These are phyloP conservation scores for Cartodere bifasciata DNA, from an alignment of 2,888 invertebrate genomes.

Conservation along the genomic window DNA sequence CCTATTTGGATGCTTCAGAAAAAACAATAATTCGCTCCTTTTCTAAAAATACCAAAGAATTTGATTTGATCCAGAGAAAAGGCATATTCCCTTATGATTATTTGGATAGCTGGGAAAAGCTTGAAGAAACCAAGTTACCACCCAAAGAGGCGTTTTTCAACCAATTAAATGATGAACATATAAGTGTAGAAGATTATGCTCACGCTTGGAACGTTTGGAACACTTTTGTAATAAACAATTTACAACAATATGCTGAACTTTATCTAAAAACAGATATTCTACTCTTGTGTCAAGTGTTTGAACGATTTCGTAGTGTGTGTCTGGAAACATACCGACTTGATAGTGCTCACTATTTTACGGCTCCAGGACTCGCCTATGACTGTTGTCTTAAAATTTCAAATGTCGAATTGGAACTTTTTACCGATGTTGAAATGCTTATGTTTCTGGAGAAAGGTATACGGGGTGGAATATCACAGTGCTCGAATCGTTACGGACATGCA, in stretches of 20 bases:
- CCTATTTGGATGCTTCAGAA: background rate
- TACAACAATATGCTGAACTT: constrained; percentile 22
- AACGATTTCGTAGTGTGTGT: constrained; percentile 14
- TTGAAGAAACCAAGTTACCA: background rate
- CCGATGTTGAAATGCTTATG: constrained; percentile 24
- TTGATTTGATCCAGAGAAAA: background rate
- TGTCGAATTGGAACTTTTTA: constrained; percentile 23
- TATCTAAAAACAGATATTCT: constrained; percentile 14
- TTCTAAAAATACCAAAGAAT: background rate
- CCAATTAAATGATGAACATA: background rate
- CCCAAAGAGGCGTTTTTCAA: background rate
- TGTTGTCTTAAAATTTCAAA: constrained; percentile 25
- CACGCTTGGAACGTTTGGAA: constrained; percentile 24
- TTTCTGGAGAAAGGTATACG: constrained; percentile 22
- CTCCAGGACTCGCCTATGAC: constrained; percentile 26
- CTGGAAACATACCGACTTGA: constrained; percentile 19
- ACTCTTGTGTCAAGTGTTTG: constrained; percentile 13
- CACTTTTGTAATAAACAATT: constrained; percentile 18
- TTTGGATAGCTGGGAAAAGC: background rate
- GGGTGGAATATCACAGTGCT: constrained; percentile 23
- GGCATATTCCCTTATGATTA: constrained; percentile 2
- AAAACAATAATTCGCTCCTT: background rate
- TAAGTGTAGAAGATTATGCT: constrained; percentile 18
- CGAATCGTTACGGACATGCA: constrained; percentile 20
- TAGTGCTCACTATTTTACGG: constrained; percentile 25